phyloP scores from a whole-genome alignment of 2,797 vertebrate species.

The Odontamblyopus rebecca region DNA sequence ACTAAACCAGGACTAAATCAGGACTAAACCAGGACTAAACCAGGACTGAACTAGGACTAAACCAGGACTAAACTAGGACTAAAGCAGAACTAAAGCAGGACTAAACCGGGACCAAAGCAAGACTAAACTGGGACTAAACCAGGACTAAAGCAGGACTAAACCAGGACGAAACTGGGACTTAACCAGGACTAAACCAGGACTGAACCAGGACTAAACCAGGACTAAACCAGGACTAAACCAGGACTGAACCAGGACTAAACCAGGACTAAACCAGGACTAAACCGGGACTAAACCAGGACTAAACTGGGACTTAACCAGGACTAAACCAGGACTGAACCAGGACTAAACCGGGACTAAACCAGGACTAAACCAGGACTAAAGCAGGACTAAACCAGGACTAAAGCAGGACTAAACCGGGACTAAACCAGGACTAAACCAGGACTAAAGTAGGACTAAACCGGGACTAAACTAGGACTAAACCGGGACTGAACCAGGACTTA shows the following conservation, averaged over 20 bases:
- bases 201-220: no score
- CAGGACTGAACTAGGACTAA: conserved; percentile 29
- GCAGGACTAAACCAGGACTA: conserved; percentile 95
- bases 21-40: background rate
- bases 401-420: conserved; percentile 73
- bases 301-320: conserved; percentile 48
- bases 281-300: background rate
- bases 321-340: background rate
- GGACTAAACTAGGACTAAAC: background rate
- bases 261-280: conserved; percentile 89
- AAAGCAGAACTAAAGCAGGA: no score
- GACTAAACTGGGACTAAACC: conserved; percentile 94
- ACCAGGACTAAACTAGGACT: conserved; percentile 65
- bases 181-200: no score
- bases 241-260: conserved; percentile 95
- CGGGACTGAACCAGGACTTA: background rate
- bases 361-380: conserved; percentile 85
- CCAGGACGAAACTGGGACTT: background rate
- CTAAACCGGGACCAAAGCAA: conserved; percentile 63
- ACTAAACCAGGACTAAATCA: no score
- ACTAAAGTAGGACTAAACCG: no score
- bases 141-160: conserved; percentile 83
- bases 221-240: conserved; percentile 83
- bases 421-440: no score
- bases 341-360: conserved; percentile 87